A percentile compares a stretch with the other conserved stretches of the same genome.
Evolutionary conservation across 2,113 vertebrate species (phyloP).

Genomic region (Aix galericulata): DNA sequence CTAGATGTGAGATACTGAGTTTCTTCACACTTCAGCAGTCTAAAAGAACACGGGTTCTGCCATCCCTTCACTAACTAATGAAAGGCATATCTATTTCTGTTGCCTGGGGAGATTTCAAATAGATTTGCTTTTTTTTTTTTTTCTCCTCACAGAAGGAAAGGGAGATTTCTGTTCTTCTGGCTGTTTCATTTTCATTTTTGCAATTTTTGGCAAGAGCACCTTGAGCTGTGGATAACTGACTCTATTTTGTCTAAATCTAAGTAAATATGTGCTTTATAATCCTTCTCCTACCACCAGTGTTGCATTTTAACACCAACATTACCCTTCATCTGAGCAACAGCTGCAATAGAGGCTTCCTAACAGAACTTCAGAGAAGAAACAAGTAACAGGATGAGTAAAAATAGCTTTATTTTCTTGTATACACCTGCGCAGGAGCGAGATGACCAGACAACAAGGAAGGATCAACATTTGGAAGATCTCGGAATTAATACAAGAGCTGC

Average conservation of each 20-base stretch:
- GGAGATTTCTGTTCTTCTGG: background rate
- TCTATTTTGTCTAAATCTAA: background rate
- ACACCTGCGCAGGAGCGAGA: background rate
- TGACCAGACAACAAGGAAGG: background rate
- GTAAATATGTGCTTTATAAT: background rate
- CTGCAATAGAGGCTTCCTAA: background rate
- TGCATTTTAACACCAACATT: background rate
- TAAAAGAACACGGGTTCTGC: background rate
- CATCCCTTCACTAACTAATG: background rate
- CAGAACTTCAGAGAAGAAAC: background rate
- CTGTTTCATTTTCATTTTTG: background rate
- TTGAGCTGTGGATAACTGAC: background rate
- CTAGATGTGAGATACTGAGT: background rate
- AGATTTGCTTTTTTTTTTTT: background rate
- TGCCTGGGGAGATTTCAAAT: background rate
- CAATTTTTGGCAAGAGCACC: constrained; percentile 4
- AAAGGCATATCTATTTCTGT: background rate
- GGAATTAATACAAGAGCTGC: too few relatives aligned
- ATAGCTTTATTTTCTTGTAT: background rate
- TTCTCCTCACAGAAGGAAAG: background rate
- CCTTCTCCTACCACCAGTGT: background rate
- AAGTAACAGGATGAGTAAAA: background rate
- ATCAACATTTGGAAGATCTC: background rate
- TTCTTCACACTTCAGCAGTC: background rate
- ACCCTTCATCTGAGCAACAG: background rate